Evolutionary conservation across 2,888 invertebrate genomes (phyloP).

Genomic region (Hirtodrosophila alboralis): DNA sequence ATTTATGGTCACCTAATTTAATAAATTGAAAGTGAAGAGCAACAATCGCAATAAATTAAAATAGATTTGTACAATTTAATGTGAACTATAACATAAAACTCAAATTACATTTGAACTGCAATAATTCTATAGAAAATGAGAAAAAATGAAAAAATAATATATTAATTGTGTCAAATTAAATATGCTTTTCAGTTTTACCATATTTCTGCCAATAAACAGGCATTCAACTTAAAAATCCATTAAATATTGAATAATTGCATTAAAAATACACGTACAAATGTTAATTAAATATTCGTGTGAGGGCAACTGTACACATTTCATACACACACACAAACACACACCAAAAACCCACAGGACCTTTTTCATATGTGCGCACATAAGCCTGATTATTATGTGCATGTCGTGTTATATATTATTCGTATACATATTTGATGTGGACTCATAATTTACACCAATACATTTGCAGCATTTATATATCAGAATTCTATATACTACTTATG

Average conservation of each 20-base stretch:
- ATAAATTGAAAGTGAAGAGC: too few relatives aligned
- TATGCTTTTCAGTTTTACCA: not conserved
- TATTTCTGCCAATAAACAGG: constrained; percentile 13
- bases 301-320: constrained; percentile 46
- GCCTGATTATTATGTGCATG: constrained; percentile 39
- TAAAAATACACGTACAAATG: constrained; percentile 19
- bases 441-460: constrained; percentile 26
- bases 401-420: constrained; percentile 18
- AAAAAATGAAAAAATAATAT: too few relatives aligned
- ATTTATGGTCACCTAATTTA: too few relatives aligned
- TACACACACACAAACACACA: constrained; percentile 3
- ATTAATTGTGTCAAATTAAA: constrained; percentile 13
- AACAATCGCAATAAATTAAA: too few relatives aligned
- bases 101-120: too few relatives aligned
- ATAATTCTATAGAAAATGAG: too few relatives aligned
- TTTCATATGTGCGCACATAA: constrained; percentile 29
- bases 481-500: not conserved
- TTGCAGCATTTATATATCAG: not conserved
- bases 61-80: not conserved
- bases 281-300: constrained; percentile 50
- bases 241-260: constrained; percentile 62
- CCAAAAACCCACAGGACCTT: constrained; percentile 13
- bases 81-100: too few relatives aligned
- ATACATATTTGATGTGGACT: not conserved
- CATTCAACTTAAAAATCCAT: constrained; percentile 12